Conservation (phyloP, 1,140 invertebrate species). For the Delia radicum region DNA sequence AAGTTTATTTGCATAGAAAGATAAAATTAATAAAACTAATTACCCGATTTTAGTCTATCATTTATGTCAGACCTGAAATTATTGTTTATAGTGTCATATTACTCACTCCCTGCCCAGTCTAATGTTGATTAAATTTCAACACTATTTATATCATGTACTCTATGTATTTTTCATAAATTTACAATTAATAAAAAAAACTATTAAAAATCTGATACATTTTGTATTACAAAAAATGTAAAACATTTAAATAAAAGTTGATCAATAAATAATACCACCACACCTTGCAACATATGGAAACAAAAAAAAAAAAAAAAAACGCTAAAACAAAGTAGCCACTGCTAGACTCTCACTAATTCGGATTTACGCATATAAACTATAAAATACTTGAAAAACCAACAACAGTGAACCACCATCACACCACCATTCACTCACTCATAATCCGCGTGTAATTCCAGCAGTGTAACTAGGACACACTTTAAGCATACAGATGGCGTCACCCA, state of each 20-base stretch:
- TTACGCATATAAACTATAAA: constrained; percentile 16
- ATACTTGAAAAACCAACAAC: not conserved
- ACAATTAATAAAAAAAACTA: too few relatives aligned
- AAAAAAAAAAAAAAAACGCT: not conserved
- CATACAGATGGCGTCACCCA: constrained; percentile 9
- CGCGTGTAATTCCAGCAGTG: constrained; percentile 21
- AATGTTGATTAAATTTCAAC: too few relatives aligned
- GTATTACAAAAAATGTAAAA: not conserved
- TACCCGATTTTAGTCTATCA: too few relatives aligned
- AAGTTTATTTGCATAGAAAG: too few relatives aligned
- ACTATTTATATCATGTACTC: too few relatives aligned
- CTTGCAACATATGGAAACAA: not conserved
- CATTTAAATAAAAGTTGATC: constrained; percentile 5
- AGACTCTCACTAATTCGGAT: not conserved
- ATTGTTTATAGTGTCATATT: too few relatives aligned
- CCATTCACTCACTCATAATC: not conserved
- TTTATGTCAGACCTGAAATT: too few relatives aligned
- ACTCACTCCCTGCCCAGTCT: too few relatives aligned
- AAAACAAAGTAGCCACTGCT: not conserved
- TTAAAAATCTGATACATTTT: not conserved
- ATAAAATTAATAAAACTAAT: too few relatives aligned
- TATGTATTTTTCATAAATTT: too few relatives aligned
- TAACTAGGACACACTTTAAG: constrained; percentile 12
- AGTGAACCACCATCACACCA: not conserved
- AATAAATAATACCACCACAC: not conserved